Base-by-base conservation (phyloP, 2,113 vertebrate species). In the Oncorhynchus masou region DNA sequence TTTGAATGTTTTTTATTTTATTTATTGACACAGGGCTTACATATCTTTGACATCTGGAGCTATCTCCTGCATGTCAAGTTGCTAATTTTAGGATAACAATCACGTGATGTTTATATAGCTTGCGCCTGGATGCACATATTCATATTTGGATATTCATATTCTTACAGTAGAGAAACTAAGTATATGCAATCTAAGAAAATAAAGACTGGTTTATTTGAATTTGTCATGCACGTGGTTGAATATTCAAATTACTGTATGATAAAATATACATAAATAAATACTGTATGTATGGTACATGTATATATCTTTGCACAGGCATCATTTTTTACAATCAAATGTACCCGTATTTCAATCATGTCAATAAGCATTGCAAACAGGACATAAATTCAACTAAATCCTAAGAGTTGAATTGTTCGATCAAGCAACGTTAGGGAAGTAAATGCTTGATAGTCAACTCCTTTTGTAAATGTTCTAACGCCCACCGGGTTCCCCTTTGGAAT, bases 11-110 rank as follows among this genome's bases (percentile, higher is more conserved):
- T 82, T 81, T 88, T 87, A 84, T 88, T 77, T 76, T 80, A 91
- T 89, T 92, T 89, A 9, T 39, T 39, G 90, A 86, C 88, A 90
- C 88, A 92, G 92, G 93, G 91, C 91, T 93, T 81, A 85, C 70
- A 80, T 84, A 83, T 75, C 84, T 90, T 90, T 83, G 80, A 84
- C 72, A 64, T 83, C 89, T 15, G 90, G 80, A 82, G 29, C 59
- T 80, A 57, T 77, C 71, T 85, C 80, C 79, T 87, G 83, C 76
- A 68, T 59, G 83, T 88, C 77, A 85, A 77, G 79, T 82, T 88
- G 86, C 86, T 73, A 25, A 59, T 49, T 79, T 81, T 45, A 71
- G 71, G 51, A 51, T 76, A 68, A 49, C 48, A 59, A 69, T 74
- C 65, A 13, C 84, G 74, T 85, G 77, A 65, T 84, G 69, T 80